A percentile compares a stretch with the other conserved stretches of the same genome.
Evolutionary conservation across 2,797 vertebrate genomes (phyloP).

Genomic region (Fundulus diaphanus): DNA sequence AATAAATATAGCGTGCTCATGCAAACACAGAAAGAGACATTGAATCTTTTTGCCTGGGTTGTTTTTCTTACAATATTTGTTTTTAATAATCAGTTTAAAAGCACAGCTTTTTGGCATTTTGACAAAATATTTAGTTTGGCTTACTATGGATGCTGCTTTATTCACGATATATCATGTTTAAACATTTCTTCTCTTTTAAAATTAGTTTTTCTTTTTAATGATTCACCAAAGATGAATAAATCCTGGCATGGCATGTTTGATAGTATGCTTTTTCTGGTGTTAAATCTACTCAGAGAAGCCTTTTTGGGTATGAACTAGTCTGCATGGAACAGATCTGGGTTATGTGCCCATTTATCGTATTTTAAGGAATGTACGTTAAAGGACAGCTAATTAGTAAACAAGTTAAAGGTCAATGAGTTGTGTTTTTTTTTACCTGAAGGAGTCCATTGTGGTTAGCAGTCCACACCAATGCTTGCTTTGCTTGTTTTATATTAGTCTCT

Average conservation of each 20-base stretch:
- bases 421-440: conserved; percentile 35
- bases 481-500: conserved; percentile 36
- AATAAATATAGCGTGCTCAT: neutral
- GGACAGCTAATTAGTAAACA: conserved; percentile 27
- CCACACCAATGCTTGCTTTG: conserved; percentile 65
- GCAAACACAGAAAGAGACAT: neutral
- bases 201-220: neutral
- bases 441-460: conserved; percentile 33
- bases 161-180: neutral
- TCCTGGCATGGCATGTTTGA: neutral
- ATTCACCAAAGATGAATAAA: neutral
- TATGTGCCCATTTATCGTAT: neutral
- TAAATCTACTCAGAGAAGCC: neutral
- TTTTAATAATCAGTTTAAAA: too few species aligned
- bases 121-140: neutral
- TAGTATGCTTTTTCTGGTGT: neutral
- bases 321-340: neutral
- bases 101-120: neutral
- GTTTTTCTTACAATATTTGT: too few species aligned
- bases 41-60: neutral
- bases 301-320: neutral
- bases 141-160: neutral
- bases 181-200: neutral
- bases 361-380: conserved; percentile 26
- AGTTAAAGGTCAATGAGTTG: conserved; percentile 19